Evolutionary conservation across 1,140 invertebrate genomes (phyloP).

Genomic region (Contarinia nasturtii): DNA sequence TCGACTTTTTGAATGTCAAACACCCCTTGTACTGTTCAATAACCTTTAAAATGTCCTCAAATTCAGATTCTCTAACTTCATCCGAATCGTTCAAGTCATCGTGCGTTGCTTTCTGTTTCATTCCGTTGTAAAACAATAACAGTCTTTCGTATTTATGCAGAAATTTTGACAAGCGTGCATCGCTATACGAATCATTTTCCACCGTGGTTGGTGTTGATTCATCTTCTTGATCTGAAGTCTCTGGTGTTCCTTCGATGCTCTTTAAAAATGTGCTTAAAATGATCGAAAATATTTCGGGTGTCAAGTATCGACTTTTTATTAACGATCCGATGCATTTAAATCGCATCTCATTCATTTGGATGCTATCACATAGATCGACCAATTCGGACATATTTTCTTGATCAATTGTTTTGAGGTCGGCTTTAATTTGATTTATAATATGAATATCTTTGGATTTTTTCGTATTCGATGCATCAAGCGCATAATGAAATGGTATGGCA

Average conservation of each 20-base stretch:
- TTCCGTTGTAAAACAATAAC: too few species aligned
- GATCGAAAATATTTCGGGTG: conserved; percentile 19
- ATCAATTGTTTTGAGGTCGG: conserved; percentile 34
- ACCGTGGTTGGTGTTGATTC: too few species aligned
- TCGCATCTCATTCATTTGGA: conserved; percentile 54
- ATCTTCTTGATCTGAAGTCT: too few species aligned
- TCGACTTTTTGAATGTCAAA: too few species aligned
- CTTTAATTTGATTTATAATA: conserved; percentile 59
- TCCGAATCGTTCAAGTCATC: background rate
- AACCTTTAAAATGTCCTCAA: background rate
- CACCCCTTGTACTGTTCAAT: too few species aligned
- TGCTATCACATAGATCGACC: conserved; percentile 34
- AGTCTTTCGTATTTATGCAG: too few species aligned
- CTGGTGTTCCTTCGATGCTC: background rate
- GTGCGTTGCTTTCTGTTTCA: too few species aligned
- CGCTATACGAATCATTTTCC: too few species aligned
- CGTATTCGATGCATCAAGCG: conserved; percentile 70
- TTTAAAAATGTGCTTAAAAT: background rate
- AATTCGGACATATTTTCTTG: conserved; percentile 28
- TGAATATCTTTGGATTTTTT: conserved; percentile 72
- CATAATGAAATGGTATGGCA: conserved; percentile 74
- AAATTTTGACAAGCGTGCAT: too few species aligned
- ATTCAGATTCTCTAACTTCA: background rate
- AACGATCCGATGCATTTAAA: conserved; percentile 53
- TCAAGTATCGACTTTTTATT: conserved; percentile 36